Conservation (phyloP, 1,140 invertebrate genomes). For the Babylonia areolata region DNA sequence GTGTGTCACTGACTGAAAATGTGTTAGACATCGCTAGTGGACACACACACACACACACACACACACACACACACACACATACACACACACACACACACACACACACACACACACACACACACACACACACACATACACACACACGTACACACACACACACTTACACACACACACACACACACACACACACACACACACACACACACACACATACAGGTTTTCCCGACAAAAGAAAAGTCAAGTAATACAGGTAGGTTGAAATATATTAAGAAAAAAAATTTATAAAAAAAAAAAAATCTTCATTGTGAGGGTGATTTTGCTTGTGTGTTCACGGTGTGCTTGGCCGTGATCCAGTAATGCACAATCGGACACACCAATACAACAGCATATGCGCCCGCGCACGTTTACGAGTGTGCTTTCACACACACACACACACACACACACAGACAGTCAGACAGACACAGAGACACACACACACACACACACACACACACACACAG, state of each 20-base stretch:
- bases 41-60: background rate
- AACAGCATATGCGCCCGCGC: background rate
- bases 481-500: no score
- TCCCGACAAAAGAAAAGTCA: background rate
- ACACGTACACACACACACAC: conserved; percentile 18
- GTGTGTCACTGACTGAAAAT: no score
- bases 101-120: background rate
- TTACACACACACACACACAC: conserved; percentile 7
- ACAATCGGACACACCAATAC: background rate
- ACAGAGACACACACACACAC: no score
- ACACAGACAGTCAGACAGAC: no score
- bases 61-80: conserved; percentile 8
- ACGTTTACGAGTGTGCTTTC: background rate
- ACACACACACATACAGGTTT: background rate
- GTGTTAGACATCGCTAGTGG: background rate
- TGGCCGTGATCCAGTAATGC: background rate
- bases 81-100: background rate
- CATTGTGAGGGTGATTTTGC: background rate
- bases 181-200: background rate
- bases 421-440: conserved; percentile 24
- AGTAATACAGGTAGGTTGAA: background rate
- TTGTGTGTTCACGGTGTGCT: background rate
- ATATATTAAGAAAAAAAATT: background rate
- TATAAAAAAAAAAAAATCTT: background rate
- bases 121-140: background rate